Evolutionary conservation across 2,888 invertebrate species (phyloP).

Genomic region (Eudemis profundana): DNA sequence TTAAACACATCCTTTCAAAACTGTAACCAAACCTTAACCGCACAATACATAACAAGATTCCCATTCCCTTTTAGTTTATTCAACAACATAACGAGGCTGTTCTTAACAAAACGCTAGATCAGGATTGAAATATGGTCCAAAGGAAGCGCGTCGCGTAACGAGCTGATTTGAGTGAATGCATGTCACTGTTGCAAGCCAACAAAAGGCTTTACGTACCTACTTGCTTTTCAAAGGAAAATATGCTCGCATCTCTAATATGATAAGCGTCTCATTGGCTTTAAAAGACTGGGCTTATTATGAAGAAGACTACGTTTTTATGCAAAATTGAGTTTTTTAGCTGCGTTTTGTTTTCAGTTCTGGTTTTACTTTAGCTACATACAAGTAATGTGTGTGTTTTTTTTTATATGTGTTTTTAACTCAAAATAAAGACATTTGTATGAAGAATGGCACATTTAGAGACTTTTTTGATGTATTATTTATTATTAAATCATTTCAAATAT

Average conservation of each 20-base stretch:
- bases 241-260: conserved; percentile 24
- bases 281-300: conserved; percentile 21
- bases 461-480: too few species aligned
- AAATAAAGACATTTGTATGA: too few species aligned
- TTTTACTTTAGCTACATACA: too few species aligned
- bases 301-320: background rate
- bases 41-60: background rate
- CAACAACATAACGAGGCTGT: conserved; percentile 32
- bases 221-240: conserved; percentile 25
- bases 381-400: too few species aligned
- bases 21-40: background rate
- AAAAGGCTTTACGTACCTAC: conserved; percentile 29
- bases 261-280: conserved; percentile 30
- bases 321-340: too few species aligned
- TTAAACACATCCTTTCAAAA: background rate
- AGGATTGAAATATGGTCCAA: conserved; percentile 37
- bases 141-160: conserved; percentile 38
- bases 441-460: too few species aligned
- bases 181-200: conserved; percentile 28
- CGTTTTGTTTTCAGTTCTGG: too few species aligned
- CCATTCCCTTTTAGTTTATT: conserved; percentile 6
- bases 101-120: conserved; percentile 42
- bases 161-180: conserved; percentile 39
- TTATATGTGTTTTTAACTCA: too few species aligned
- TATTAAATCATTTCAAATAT: too few species aligned